Evolutionary conservation across 2,113 vertebrate species (phyloP), one percentile per base, ranked within the genome.

Genomic region (Plestiodon gilberti): DNA sequence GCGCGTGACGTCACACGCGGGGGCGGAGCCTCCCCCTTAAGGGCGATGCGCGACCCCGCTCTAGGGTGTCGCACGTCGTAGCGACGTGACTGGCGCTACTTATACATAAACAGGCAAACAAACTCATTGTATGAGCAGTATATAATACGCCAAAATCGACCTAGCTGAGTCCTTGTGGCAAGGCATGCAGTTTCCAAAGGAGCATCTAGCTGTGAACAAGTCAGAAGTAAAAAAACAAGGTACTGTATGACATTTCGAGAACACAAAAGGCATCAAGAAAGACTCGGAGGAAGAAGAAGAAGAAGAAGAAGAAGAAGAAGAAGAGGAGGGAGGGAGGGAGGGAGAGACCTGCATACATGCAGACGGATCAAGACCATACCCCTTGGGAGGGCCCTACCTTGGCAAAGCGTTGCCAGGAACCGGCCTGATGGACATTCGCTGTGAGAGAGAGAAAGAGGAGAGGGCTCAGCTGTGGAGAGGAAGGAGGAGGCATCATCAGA

Each of bases 391-490:
- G 38, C 11, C 94, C 90, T 91, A 96, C 96, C 96, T 95, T 96
- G 96, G 86, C 96, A 96, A 40, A 92, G 52, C 0, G 93, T 80
- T 8, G 94, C 81, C 80, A 96, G 90, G 79, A 96, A 94, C 20
- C 61, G 93, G 55, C 93, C 93, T 33, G 91, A 86, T 52, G 92
- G 93, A 67, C 96, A 96, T 78, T 96, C 95, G 15, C 96, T 96
- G 91, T 18, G 64, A 64, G 33, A 85, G 35, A 89, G 55, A 28
- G 25, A 25, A 38, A 88, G 43, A 70, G 0, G 40, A 73, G 14
- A 86, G 35, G 2, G 25, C 18, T 79, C 64, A 80, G 22, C 30
- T 85, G 25, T 59, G 11, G 1, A 1, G 30, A 25, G 14, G 62
- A 35, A 11, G 18, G 57, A 52, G 22, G 30, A 43, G 14, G 7